phyloP scores from a whole-genome alignment of 2,797 vertebrate genomes.

The Danio tinwini region DNA sequence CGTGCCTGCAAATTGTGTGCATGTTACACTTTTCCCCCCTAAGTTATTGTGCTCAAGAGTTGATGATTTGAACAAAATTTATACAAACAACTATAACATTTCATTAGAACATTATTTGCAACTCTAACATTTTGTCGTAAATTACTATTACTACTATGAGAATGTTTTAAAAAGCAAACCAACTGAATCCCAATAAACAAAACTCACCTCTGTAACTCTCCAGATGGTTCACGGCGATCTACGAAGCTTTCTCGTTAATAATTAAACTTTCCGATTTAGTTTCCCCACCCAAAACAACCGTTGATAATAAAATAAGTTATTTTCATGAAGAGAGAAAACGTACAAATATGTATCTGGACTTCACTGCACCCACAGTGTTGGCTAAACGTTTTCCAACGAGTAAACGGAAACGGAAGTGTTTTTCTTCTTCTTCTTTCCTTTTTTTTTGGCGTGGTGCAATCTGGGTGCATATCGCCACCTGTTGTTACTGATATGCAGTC shows the following conservation, averaged over 20 bases:
- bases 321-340: neutral
- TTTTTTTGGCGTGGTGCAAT: no score
- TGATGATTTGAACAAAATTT: neutral
- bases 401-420: slow-evolving; percentile 25
- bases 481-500: no score
- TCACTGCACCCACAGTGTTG: neutral
- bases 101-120: neutral
- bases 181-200: neutral
- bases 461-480: no score
- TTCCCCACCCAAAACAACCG: neutral
- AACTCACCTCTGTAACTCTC: slow-evolving; percentile 18
- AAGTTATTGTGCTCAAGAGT: neutral
- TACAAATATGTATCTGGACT: slow-evolving; percentile 4
- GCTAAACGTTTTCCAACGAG: slow-evolving; percentile 11
- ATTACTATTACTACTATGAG: neutral
- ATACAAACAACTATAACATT: neutral
- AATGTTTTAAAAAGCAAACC: neutral
- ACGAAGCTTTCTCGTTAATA: neutral
- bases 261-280: neutral
- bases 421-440: no score
- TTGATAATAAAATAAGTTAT: neutral
- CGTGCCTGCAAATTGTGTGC: no score
- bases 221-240: neutral
- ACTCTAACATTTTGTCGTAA: neutral
- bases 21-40: no score